These are phyloP conservation scores for Trichogramma evanescens DNA, from an alignment of 2,888 invertebrate species.

Conservation along the genomic window DNA sequence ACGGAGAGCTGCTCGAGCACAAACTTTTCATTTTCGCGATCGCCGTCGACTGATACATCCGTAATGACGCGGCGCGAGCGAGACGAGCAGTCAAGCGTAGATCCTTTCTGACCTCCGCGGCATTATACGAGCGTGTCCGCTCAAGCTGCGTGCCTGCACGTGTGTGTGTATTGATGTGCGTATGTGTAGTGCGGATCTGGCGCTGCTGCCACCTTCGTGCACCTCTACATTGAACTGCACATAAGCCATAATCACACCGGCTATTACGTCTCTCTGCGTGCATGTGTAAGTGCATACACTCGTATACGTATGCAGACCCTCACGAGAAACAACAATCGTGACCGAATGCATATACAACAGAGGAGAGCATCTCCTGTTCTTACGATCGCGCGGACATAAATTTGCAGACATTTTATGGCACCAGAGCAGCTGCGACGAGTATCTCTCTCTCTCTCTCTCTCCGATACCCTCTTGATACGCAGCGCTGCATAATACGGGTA, in stretches of 20 bases:
- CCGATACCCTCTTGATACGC: too few relatives aligned
- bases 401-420: too few relatives aligned
- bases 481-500: too few relatives aligned
- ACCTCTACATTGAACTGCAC: neutral
- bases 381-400: too few relatives aligned
- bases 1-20: conserved; percentile 10
- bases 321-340: too few relatives aligned
- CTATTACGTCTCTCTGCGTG: neutral
- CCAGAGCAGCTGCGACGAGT: too few relatives aligned
- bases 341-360: too few relatives aligned
- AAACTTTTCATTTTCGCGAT: conserved; percentile 31
- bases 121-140: conserved; percentile 18
- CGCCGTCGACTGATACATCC: conserved; percentile 27
- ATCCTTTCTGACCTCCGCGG: conserved; percentile 44
- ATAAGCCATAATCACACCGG: neutral
- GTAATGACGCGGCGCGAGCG: conserved; percentile 35
- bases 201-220: conserved; percentile 25
- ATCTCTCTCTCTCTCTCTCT: too few relatives aligned
- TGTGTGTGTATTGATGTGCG: conserved; percentile 21
- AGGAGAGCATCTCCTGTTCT: too few relatives aligned
- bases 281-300: too few relatives aligned
- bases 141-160: conserved; percentile 17
- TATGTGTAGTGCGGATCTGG: conserved; percentile 43
- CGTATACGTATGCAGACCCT: too few relatives aligned
- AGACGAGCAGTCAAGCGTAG: conserved; percentile 41